A percentile compares a stretch with the other conserved stretches of the same genome.
phyloP scores from a whole-genome alignment of 2,113 vertebrate genomes.

The Daubentonia madagascariensis region DNA sequence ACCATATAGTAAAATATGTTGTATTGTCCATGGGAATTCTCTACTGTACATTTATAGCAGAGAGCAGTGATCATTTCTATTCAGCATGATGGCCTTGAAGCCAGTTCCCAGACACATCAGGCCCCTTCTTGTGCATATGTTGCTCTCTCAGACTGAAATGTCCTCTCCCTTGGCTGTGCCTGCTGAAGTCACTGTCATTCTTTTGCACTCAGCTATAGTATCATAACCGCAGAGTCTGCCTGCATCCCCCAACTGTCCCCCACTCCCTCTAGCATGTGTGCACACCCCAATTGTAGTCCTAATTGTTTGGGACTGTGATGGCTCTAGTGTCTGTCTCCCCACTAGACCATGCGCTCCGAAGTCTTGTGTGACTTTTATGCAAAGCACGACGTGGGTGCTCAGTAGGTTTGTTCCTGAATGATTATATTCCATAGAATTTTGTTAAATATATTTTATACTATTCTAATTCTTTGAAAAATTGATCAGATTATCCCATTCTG shows the following conservation, averaged over 20 bases:
- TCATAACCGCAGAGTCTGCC: too few species aligned
- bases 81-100: not conserved
- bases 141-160: not conserved
- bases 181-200: not conserved
- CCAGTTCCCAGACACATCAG: not conserved
- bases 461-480: slow-evolving; percentile 12
- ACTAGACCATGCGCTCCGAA: not conserved
- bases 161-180: too few species aligned
- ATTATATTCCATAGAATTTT: not conserved
- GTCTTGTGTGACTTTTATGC: not conserved
- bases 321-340: not conserved
- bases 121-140: not conserved
- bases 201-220: not conserved
- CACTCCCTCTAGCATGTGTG: not conserved
- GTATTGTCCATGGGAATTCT: not conserved
- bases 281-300: not conserved
- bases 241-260: accelerated
- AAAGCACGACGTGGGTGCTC: not conserved
- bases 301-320: not conserved
- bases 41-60: not conserved
- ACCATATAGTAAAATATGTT: not conserved
- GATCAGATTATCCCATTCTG: not conserved
- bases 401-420: not conserved
- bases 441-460: not conserved
- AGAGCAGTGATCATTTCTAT: too few species aligned